Base-by-base conservation (phyloP, 1,140 invertebrate species). In the Nasonia vitripennis region DNA sequence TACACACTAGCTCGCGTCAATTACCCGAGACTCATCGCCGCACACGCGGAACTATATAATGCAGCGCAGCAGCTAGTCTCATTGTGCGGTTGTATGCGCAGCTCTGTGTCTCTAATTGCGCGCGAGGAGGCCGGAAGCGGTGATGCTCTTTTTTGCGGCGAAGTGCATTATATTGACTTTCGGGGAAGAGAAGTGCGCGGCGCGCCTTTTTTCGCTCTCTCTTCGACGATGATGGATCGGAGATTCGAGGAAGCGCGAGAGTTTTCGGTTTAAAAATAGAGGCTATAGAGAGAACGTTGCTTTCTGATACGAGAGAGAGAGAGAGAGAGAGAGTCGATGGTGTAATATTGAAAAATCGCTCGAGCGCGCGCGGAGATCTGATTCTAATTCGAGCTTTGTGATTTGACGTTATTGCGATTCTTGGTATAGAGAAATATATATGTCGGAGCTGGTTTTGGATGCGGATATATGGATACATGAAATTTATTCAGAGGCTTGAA, bases 61-160 rank as follows among this genome's bases (percentile, higher is more conserved):
- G 17, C 55, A 62, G 27, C 27, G 27, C 27, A 1, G 27, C 27
- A 27, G 55, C 20, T 55, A 62, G 14, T 62, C 55, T 62, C 20
- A 62, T 62, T 62, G 55, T 62, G 20, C 20, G 4, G 14, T 62
- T 5, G 1, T 62, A 55, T 20, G 51, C 51, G 51, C 51, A 27
- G 1, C 27, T 27, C 27, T 27, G 27, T 55, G 51, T 20, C 17
- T 55, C 51, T 55, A 62, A 62, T 62, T 34, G 70, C 70, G 20
- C 34, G 27, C 70, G 20, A 71, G 27, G 70, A 71, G 55, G 11
- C 70, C 70, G 70, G 70, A 71, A 71, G 31, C 70, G 70, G 70
- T 34, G 70, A 71, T 71, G 70, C 51, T 55, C 3, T 62, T 62
- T 62, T 62, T 62, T 7, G 17, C 48, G 9, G 48, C 48, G 41